Evolutionary conservation across 2,797 vertebrate species (phyloP), one percentile per base, ranked within the genome.

Genomic region (Crax fasciolata): DNA sequence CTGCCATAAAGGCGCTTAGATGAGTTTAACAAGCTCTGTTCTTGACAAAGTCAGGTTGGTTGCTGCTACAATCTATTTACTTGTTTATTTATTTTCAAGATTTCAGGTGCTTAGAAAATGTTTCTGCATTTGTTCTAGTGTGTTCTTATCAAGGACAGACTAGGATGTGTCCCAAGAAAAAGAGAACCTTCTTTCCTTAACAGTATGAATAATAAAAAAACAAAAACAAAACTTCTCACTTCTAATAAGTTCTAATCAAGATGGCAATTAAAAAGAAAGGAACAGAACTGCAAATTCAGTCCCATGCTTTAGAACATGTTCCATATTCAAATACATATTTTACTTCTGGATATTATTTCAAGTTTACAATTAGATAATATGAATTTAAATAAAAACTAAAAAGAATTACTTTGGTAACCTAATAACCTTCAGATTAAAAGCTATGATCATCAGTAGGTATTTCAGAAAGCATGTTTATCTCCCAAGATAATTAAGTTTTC

Each of bases 141-240:
- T 70, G 24, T 58, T 76, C 55, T 79, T 76, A 41, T 28, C n/a
- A 27, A 71, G 61, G 6, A 15, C 19, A 35, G n/a, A 17, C 17
- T 85, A 83, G 49, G 52, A 62, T 72, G 55, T 81, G 9, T 80
- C 16, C 28, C 11, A 35, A 27, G 23, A 71, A 54, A 73, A 77
- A 58, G 9, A 70, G 16, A 41, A 44, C 2, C 3, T 39, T 59
- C 32, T 58, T 62, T 4, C 9, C 8, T 25, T 84, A 24, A 66
- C 46, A n/a, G 2, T 70, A n/a, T 30, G 55, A 80, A 66, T 10
- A 77, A 43, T 25, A n/a, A 3, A 66, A 82, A 49, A 65, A 7
- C 2, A 27, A 1, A 1, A 61, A 2, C 6, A 0, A 18, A 30
- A 54, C 17, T 49, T 28, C 6, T n/a, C 27, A 52, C 51, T 52